Percentiles rank a stretch among this genome's conserved stretches.
Evolutionary conservation across 2,113 vertebrate species (phyloP).

Genomic region (Brachyhypopomus occidentalis): DNA sequence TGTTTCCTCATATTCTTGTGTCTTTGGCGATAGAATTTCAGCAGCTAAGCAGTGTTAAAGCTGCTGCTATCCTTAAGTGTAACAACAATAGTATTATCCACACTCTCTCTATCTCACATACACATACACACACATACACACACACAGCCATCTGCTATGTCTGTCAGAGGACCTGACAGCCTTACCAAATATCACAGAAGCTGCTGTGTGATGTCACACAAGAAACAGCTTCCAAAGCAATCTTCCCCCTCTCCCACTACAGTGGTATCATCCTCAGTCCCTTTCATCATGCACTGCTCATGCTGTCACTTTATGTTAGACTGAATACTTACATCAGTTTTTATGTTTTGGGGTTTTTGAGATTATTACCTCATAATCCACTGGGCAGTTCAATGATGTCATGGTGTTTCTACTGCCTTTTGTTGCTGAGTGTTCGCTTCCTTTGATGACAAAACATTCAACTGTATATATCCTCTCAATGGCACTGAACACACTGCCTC

Average conservation of each 20-base stretch:
- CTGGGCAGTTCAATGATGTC: not conserved
- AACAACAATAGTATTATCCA: conserved; percentile 56
- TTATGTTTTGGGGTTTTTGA: not conserved
- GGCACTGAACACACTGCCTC: conserved; percentile 3
- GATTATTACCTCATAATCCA: not conserved
- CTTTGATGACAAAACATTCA: conserved; percentile 9
- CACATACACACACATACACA: conserved; percentile 34
- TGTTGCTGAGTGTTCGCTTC: not conserved
- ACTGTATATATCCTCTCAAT: not conserved
- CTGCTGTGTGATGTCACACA: conserved; percentile 56
- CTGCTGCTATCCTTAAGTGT: conserved; percentile 56
- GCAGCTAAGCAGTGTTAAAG: conserved; percentile 56
- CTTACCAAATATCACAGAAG: conserved; percentile 59
- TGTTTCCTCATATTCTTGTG: conserved; percentile 45
- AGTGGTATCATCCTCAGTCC: conserved; percentile 27
- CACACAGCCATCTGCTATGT: conserved; percentile 57
- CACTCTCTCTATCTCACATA: conserved; percentile 25
- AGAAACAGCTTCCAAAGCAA: conserved; percentile 54
- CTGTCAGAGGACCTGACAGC: conserved; percentile 61
- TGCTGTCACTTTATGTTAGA: conserved; percentile 16
- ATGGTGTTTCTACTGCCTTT: not conserved
- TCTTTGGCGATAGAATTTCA: conserved; percentile 50
- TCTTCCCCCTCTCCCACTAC: conserved; percentile 47
- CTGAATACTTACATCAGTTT: conserved; percentile 11
- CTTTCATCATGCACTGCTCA: conserved; percentile 12